These are phyloP conservation scores for Spodoptera litura DNA, from an alignment of 1,140 invertebrate genomes.

Conservation along the genomic window DNA sequence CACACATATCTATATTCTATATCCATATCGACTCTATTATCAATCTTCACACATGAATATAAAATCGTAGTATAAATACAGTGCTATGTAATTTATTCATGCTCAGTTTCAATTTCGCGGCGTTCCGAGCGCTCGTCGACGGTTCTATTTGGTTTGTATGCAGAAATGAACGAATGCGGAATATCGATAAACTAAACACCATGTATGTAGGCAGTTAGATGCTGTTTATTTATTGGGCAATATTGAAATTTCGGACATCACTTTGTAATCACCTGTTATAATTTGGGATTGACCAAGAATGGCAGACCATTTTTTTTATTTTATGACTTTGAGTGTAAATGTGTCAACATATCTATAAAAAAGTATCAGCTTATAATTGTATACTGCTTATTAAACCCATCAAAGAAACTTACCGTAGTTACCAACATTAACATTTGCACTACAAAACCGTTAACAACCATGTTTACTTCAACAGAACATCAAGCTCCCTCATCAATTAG, in stretches of 20 bases:
- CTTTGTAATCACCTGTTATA: no score
- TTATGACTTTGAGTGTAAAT: no score
- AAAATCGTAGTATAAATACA: slow-evolving; percentile 40
- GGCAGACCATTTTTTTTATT: no score
- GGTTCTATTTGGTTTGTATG: slow-evolving; percentile 13
- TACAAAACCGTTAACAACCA: not conserved
- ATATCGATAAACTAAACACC: slow-evolving; percentile 18
- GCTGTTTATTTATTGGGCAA: not conserved
- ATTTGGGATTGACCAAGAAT: no score
- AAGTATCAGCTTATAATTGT: no score
- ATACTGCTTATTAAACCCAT: no score
- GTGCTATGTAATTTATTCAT: slow-evolving; percentile 38
- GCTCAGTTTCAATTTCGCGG: slow-evolving; percentile 37
- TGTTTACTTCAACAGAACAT: slow-evolving; percentile 18
- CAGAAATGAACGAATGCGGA: slow-evolving; percentile 23
- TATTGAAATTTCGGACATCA: not conserved
- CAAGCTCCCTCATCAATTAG: slow-evolving; percentile 19
- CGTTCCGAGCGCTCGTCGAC: slow-evolving; percentile 19
- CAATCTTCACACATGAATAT: slow-evolving; percentile 2
- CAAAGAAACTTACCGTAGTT: no score
- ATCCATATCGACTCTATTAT: not conserved
- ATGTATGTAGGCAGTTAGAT: not conserved
- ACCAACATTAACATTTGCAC: not conserved
- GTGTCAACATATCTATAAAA: no score
- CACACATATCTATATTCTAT: no score